Base-by-base conservation (phyloP, 2,113 vertebrate species). In the Jacana jacana region DNA sequence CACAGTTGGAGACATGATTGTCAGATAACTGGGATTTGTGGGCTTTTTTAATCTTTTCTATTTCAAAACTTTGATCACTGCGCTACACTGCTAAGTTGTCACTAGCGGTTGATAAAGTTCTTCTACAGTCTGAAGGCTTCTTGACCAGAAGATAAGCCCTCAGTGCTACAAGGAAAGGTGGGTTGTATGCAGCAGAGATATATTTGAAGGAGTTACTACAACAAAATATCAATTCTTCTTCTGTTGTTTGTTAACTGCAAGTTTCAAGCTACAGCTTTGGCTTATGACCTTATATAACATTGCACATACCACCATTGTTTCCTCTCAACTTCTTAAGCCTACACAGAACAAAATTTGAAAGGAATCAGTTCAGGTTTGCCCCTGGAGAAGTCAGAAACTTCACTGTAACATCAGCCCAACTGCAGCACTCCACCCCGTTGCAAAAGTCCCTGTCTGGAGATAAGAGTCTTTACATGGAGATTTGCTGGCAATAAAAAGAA, bases 391-490 rank as follows among this genome's bases (percentile, higher is more conserved):
- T 44, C 19, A 15, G 35, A 58, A 28, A 12, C 37, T 58, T 54
- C 42, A 54, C 35, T 30, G 60, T 31, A 80, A 17, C 33, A 49
- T 30, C 72, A 66, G 55, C 42, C 44, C 39, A 51, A 17, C 13
- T 22, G 25, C 35, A 85, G 65, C n/a, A 55, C 27, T 70, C 18
- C 64, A 52, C 18, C 22, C 19, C 0, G 0, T n/a, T 1, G 8
- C 22, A 75, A 49, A 65, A 86, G 52, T 10, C 30, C 48, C 25
- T 46, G 33, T 24, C 44, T 70, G 52, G 64, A 83, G 46, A 39
- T 22, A 7, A 7, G 64, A 86, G 30, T 25, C 49, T 48, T 57
- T 37, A 18, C 33, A 22, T 3, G 9, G 31, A 89, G 35, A 33
- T 37, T 10, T 58, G 18, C 39, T 40, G 44, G 22, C 39, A 75